Percentiles rank a stretch among this genome's conserved stretches.
Conservation (phyloP, 2,113 vertebrate genomes). For the Donacobius atricapilla region DNA sequence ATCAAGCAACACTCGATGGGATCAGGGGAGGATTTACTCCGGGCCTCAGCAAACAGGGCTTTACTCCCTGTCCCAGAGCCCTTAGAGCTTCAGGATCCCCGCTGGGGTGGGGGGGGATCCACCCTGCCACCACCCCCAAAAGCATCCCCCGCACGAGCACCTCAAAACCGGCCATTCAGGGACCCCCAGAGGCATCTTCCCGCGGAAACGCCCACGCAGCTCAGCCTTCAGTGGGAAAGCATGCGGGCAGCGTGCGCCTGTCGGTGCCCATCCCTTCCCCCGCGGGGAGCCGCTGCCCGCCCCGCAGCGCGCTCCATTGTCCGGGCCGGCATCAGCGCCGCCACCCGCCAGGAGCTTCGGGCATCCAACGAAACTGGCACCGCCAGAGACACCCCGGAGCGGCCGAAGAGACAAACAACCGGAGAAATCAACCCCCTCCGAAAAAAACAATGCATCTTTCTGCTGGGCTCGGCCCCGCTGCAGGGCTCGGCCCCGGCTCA, state of each 20-base stretch:
- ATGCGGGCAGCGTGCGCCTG: background rate
- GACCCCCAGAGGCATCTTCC: background rate
- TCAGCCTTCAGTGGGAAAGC: background rate
- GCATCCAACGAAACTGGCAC: background rate
- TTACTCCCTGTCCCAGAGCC: fast-evolving
- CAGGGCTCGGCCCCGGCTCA: background rate
- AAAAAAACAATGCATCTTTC: background rate
- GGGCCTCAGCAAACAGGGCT: background rate
- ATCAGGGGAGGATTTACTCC: background rate
- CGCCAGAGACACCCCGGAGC: background rate
- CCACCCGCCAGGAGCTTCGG: background rate
- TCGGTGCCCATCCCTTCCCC: background rate
- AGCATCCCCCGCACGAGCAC: background rate
- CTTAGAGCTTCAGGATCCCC: background rate
- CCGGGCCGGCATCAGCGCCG: background rate
- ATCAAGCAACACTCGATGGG: background rate
- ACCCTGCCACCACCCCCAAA: too few relatives aligned
- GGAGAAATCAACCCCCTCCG: background rate
- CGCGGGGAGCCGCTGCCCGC: background rate
- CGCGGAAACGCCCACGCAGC: background rate
- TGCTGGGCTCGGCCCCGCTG: background rate
- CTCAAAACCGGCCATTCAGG: fast-evolving
- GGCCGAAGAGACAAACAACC: background rate
- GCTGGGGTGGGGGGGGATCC: background rate
- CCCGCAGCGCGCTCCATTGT: conserved; percentile 6